These are phyloP conservation scores for Latrodectus hesperus DNA, from an alignment of 2,888 invertebrate genomes.

Conservation along the genomic window DNA sequence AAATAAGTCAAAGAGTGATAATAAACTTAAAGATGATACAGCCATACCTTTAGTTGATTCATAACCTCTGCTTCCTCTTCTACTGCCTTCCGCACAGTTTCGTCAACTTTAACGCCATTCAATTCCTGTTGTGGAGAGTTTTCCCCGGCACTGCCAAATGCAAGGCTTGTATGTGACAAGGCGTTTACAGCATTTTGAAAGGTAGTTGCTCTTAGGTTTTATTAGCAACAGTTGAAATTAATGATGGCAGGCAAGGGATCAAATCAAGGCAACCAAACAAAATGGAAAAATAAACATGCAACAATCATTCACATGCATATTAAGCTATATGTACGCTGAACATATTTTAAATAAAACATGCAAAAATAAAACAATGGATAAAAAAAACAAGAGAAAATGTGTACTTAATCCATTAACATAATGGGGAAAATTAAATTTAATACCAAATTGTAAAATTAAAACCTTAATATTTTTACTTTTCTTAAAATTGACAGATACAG, in stretches of 20 bases:
- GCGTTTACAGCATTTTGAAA: slow-evolving; percentile 91
- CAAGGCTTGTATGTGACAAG: slow-evolving; percentile 89
- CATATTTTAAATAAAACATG: background rate
- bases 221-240: background rate
- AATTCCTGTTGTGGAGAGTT: slow-evolving; percentile 52
- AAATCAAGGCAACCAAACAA: slow-evolving; percentile 45
- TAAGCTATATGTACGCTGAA: too few species aligned
- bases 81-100: slow-evolving; percentile 75
- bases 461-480: too few species aligned
- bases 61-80: slow-evolving; percentile 97
- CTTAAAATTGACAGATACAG: too few species aligned
- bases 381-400: background rate
- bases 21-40: slow-evolving; percentile 78
- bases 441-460: too few species aligned
- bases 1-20: too few species aligned
- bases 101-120: slow-evolving; percentile 64
- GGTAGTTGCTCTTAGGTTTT: slow-evolving; percentile 86
- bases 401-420: too few species aligned
- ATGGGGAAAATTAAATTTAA: too few species aligned
- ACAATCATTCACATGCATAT: background rate
- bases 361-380: background rate
- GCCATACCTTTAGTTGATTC: slow-evolving; percentile 91
- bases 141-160: slow-evolving; percentile 81
- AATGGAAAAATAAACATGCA: slow-evolving; percentile 51
- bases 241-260: slow-evolving; percentile 36